Conservation (phyloP, 2,113 vertebrate species). For the Takifugu flavidus region DNA sequence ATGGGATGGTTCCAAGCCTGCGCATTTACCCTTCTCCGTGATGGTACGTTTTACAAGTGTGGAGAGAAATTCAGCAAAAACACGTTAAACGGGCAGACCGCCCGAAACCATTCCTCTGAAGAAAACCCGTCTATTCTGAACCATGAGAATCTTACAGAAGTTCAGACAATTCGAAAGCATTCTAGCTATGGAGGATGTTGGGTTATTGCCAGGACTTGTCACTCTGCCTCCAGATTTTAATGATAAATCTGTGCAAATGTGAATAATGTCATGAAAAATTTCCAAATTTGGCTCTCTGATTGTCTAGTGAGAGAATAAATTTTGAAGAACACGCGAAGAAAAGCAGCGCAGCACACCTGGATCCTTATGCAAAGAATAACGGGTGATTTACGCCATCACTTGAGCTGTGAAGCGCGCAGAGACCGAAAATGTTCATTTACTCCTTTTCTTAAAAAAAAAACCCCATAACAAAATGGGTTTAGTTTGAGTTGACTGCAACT, state of each 20-base stretch:
- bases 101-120: background rate
- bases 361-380: constrained; percentile 49
- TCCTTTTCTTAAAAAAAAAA: background rate
- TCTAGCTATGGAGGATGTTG: background rate
- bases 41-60: background rate
- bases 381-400: constrained; percentile 18
- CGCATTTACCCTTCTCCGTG: background rate
- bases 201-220: background rate
- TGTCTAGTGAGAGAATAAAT: background rate
- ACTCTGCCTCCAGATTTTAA: background rate
- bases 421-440: background rate
- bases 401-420: constrained; percentile 31
- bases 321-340: constrained; percentile 3
- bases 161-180: background rate
- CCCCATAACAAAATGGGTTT: too few relatives aligned
- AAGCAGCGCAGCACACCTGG: constrained; percentile 9
- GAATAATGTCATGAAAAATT: background rate
- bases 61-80: constrained; percentile 2
- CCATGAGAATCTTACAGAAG: background rate
- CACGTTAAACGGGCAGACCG: background rate
- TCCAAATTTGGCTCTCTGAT: background rate
- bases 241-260: background rate
- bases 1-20: background rate
- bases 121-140: too few relatives aligned
- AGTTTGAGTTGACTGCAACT: too few relatives aligned